Evolutionary conservation across 2,888 invertebrate genomes (phyloP).

Genomic region (Acholoe squamosa): DNA sequence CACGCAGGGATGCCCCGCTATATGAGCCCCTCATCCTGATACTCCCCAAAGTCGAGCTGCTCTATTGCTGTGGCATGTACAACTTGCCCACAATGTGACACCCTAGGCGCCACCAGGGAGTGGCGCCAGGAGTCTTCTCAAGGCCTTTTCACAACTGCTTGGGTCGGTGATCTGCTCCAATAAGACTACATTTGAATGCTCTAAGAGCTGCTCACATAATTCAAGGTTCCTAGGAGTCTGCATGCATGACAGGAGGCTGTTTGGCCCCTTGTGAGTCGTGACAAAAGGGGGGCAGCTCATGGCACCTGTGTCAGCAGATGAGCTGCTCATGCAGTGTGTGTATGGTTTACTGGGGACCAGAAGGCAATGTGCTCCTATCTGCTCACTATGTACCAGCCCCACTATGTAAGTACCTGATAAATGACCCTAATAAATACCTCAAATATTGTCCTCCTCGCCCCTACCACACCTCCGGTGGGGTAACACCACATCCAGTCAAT

Average conservation of each 20-base stretch:
- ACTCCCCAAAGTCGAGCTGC: too few relatives aligned
- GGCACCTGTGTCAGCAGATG: background rate
- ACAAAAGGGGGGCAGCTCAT: background rate
- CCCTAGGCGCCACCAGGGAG: too few relatives aligned
- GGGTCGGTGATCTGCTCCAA: too few relatives aligned
- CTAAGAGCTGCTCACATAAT: too few relatives aligned
- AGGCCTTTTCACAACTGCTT: too few relatives aligned
- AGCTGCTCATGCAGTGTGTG: background rate
- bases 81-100: too few relatives aligned
- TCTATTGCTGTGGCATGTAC: too few relatives aligned
- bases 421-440: constrained; percentile 33
- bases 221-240: background rate
- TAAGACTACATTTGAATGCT: background rate
- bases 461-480: background rate
- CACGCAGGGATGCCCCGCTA: too few relatives aligned
- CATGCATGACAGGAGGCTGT: background rate
- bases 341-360: background rate
- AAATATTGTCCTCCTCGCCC: constrained; percentile 15
- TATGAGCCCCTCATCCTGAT: too few relatives aligned
- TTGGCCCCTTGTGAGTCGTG: background rate
- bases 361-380: constrained; percentile 13
- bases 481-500: background rate
- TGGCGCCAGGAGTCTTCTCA: too few relatives aligned
- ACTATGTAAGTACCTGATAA: constrained; percentile 15
- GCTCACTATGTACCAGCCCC: constrained; percentile 7